Percentiles rank a stretch among this genome's conserved stretches.
phyloP scores from a whole-genome alignment of 1,140 invertebrate species.

The Laodelphax striatellus region DNA sequence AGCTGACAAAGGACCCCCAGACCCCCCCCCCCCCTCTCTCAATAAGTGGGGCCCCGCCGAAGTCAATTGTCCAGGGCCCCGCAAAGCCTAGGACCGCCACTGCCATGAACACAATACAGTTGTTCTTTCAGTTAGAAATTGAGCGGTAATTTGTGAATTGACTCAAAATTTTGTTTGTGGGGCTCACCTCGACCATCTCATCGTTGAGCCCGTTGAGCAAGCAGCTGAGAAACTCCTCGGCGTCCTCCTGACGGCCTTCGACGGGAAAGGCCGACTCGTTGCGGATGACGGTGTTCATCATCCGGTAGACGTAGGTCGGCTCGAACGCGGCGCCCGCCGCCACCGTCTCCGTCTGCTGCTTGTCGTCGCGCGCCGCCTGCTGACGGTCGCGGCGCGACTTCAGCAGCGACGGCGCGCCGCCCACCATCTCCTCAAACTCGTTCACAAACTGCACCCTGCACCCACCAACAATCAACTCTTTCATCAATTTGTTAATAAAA shows the following conservation, averaged over 20 bases:
- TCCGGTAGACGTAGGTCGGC: constrained; percentile 67
- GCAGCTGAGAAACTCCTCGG: constrained; percentile 88
- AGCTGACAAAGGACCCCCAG: too few relatives aligned
- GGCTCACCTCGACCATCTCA: constrained; percentile 82
- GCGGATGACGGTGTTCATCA: constrained; percentile 55
- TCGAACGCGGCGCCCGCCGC: constrained; percentile 60
- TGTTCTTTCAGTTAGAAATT: too few relatives aligned
- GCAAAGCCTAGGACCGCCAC: too few relatives aligned
- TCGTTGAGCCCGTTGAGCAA: constrained; percentile 88
- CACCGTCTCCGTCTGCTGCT: constrained; percentile 6
- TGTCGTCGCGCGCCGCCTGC: constrained; percentile 11
- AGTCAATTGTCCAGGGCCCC: too few relatives aligned
- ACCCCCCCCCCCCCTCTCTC: too few relatives aligned
- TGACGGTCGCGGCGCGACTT: constrained; percentile 18
- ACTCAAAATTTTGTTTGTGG: too few relatives aligned
- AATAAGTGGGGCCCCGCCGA: too few relatives aligned
- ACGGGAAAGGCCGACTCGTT: constrained; percentile 54
- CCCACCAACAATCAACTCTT: constrained; percentile 16
- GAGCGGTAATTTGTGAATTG: too few relatives aligned
- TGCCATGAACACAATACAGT: too few relatives aligned
- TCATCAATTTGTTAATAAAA: too few relatives aligned
- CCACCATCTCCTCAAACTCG: constrained; percentile 26
- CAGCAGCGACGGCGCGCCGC: constrained; percentile 6
- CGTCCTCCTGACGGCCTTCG: constrained; percentile 84
- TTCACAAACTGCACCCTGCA: constrained; percentile 43